Evolutionary conservation across 1,140 invertebrate species (phyloP).

Genomic region (Grapholita molesta): DNA sequence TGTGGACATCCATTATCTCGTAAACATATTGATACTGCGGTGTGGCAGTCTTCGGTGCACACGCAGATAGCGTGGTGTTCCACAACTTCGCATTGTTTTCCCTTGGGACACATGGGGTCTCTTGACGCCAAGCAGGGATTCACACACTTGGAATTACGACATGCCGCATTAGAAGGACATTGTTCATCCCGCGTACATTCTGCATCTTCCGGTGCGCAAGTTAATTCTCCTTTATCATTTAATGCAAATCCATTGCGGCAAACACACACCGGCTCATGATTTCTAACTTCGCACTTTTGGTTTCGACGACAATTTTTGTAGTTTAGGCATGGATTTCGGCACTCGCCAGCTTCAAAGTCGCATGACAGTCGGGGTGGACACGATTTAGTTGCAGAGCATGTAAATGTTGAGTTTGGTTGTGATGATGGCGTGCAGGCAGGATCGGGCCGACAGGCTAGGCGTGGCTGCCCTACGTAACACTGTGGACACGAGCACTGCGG

Average conservation of each 20-base stretch:
- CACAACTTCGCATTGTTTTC: constrained; percentile 90
- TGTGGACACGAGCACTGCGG: constrained; percentile 92
- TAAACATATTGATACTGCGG: constrained; percentile 91
- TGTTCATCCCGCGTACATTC: constrained; percentile 90
- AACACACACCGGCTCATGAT: constrained; percentile 90
- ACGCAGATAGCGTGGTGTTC: constrained; percentile 92
- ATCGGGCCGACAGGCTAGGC: constrained; percentile 86
- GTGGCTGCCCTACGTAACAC: constrained; percentile 90
- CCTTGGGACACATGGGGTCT: constrained; percentile 83
- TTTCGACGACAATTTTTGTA: constrained; percentile 85
- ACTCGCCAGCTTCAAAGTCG: constrained; percentile 82
- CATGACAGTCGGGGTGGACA: constrained; percentile 89
- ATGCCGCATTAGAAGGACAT: constrained; percentile 91
- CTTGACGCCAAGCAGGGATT: constrained; percentile 88
- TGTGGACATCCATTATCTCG: constrained; percentile 92
- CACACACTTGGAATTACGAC: constrained; percentile 88
- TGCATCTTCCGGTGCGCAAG: constrained; percentile 87
- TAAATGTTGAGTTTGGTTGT: constrained; percentile 63
- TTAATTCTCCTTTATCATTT: constrained; percentile 89
- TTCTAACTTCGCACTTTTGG: constrained; percentile 92
- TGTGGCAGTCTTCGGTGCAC: constrained; percentile 91
- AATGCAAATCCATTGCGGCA: constrained; percentile 93
- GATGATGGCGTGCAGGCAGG: constrained; percentile 82
- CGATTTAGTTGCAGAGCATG: constrained; percentile 83
- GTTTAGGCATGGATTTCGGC: constrained; percentile 87